Percentiles rank a stretch among this genome's conserved stretches.
Conservation (phyloP, 1,140 invertebrate genomes). For the Gryon sp. region DNA sequence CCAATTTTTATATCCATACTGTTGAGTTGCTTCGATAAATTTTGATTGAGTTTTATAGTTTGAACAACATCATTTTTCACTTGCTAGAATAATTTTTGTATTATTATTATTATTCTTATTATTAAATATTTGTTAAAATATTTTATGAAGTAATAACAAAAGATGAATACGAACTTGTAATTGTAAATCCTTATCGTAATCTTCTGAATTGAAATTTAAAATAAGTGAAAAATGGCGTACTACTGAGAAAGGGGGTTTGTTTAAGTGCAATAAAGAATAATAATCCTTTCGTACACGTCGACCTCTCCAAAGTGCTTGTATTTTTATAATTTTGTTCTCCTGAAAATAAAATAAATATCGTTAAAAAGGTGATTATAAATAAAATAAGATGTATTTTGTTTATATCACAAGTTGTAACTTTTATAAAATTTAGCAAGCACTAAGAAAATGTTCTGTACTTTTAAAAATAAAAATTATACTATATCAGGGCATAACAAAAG, state of each 20-base stretch:
- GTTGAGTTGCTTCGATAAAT: conserved; percentile 87
- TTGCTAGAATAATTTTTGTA: conserved; percentile 76
- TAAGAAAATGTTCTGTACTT: no score
- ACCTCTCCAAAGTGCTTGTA: conserved; percentile 85
- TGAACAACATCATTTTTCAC: conserved; percentile 87
- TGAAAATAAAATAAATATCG: conserved; percentile 55
- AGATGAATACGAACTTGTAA: conserved; percentile 81
- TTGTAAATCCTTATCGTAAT: conserved; percentile 86
- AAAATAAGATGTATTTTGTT: no score
- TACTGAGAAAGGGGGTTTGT: conserved; percentile 85
- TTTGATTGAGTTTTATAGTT: conserved; percentile 87
- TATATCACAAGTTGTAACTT: no score
- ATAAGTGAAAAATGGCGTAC: conserved; percentile 87
- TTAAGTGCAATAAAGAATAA: conserved; percentile 81
- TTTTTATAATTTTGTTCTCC: conserved; percentile 82
- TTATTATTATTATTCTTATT: neutral
- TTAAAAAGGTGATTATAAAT: neutral
- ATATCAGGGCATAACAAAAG: no score
- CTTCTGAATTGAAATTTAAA: conserved; percentile 86
- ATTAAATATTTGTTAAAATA: neutral
- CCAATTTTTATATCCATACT: conserved; percentile 92
- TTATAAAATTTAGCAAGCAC: no score
- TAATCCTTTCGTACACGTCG: conserved; percentile 81
- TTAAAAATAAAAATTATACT: no score
- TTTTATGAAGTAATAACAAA: neutral